Evolutionary conservation across 2,888 invertebrate species (phyloP).

Genomic region (Eumacrocentrus americanus): DNA sequence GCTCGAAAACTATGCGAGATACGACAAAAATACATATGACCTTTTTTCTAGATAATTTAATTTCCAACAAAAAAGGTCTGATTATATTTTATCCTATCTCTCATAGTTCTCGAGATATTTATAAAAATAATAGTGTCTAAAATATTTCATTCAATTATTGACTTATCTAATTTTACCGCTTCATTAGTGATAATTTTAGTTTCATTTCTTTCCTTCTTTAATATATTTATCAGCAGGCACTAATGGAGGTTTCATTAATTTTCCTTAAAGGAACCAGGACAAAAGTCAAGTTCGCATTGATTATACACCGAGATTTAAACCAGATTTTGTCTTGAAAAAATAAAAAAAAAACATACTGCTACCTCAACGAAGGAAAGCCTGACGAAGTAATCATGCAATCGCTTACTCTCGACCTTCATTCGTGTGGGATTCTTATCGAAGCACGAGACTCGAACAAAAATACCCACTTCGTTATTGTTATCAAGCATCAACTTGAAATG

Average conservation of each 20-base stretch:
- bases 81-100: too few relatives aligned
- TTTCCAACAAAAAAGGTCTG: too few relatives aligned
- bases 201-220: not conserved
- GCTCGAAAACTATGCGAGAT: too few relatives aligned
- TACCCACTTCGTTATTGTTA: too few relatives aligned
- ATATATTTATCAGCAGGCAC: not conserved
- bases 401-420: conserved; percentile 7
- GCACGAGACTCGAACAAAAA: conserved; percentile 8
- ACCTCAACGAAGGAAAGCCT: not conserved
- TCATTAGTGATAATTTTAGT: not conserved
- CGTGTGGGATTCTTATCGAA: conserved; percentile 5
- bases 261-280: not conserved
- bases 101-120: too few relatives aligned
- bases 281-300: conserved; percentile 4
- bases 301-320: conserved; percentile 1
- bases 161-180: too few relatives aligned
- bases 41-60: too few relatives aligned
- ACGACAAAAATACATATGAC: too few relatives aligned
- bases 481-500: too few relatives aligned
- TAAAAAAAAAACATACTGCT: not conserved
- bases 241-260: too few relatives aligned
- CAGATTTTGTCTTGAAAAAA: not conserved
- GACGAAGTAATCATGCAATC: conserved; percentile 6
- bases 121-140: too few relatives aligned
- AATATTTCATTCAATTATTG: too few relatives aligned